Base-by-base conservation (phyloP, 35 echinoderm and acorn worm species). In the Chiridota heheva region DNA sequence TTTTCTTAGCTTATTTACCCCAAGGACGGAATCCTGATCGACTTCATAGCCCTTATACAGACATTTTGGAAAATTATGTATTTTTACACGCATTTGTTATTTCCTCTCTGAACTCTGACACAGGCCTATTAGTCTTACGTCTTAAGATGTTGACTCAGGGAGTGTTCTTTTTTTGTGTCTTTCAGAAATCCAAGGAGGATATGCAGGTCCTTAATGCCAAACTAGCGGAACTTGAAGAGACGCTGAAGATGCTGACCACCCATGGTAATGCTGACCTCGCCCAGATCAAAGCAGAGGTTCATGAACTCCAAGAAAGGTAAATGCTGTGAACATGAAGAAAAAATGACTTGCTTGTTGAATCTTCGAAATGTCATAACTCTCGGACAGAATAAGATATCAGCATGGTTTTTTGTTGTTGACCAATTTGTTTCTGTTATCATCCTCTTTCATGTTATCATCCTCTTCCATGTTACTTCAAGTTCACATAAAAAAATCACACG, bases 121-220 rank as follows among this genome's bases (percentile, higher is more conserved):
- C n/a, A n/a, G n/a, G n/a, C n/a, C n/a, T n/a, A n/a, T n/a, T n/a
- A n/a, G n/a, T n/a, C n/a, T n/a, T n/a, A n/a, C n/a, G n/a, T n/a
- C n/a, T n/a, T n/a, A n/a, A n/a, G n/a, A n/a, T n/a, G n/a, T n/a
- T n/a, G n/a, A n/a, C n/a, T n/a, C n/a, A n/a, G n/a, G n/a, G n/a
- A n/a, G n/a, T n/a, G n/a, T 0, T 17, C 1, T 31, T 67, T 31
- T 43, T 48, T 17, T 20, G 49, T 31, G 44, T 29, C 28, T 5
- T 1, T 1, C 58, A 91, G 88, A 91, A 91, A 84, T 59, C 60
- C 16, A 83, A 76, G 40, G 73, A 78, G 13, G 88, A 91, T 39
- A 43, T 25, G 22, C 56, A 70, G 0, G 39, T 28, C 17, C 46
- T 91, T 22, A 72, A 71, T 4, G 81, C 57, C 15, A 31, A 84